A percentile compares a stretch with the other conserved stretches of the same genome.
phyloP scores from a whole-genome alignment of 2,113 vertebrate genomes.

The Neotoma lepida region DNA sequence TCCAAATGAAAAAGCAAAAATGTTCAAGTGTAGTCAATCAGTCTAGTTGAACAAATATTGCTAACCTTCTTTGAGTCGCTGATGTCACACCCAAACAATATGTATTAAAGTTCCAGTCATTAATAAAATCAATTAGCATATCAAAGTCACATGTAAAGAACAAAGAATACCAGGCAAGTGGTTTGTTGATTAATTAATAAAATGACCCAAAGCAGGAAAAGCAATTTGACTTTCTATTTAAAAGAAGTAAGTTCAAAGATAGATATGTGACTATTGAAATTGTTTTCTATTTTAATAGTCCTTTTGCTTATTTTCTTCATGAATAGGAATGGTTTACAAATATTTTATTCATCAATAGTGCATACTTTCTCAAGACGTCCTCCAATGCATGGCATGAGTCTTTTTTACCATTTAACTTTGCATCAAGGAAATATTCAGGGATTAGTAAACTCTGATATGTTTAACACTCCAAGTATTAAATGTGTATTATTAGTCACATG shows the following conservation, averaged over 20 bases:
- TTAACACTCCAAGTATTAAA: background rate
- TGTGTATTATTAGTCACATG: background rate
- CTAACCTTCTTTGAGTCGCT: constrained; percentile 43
- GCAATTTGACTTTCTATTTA: background rate
- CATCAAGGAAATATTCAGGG: background rate
- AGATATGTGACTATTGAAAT: background rate
- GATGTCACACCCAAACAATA: constrained; percentile 57
- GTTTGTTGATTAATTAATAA: constrained; percentile 63
- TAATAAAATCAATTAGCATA: constrained; percentile 70
- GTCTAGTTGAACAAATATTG: constrained; percentile 52
- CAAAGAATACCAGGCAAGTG: constrained; percentile 74
- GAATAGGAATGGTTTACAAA: background rate
- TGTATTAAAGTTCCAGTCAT: constrained; percentile 73
- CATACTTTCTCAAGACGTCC: background rate
- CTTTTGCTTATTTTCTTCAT: constrained; percentile 47
- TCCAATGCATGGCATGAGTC: background rate
- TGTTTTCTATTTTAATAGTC: constrained; percentile 57
- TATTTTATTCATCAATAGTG: constrained; percentile 10
- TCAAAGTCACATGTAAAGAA: constrained; percentile 73
- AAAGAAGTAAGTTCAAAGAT: constrained; percentile 46
- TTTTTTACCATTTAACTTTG: background rate
- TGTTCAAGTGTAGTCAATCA: constrained; percentile 55
- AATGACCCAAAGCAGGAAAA: constrained; percentile 21
- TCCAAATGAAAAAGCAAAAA: constrained; percentile 62
- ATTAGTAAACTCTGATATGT: background rate